Evolutionary conservation across 2,888 invertebrate genomes (phyloP), one percentile per base, ranked within the genome.

Genomic region (Halictus ligatus): DNA sequence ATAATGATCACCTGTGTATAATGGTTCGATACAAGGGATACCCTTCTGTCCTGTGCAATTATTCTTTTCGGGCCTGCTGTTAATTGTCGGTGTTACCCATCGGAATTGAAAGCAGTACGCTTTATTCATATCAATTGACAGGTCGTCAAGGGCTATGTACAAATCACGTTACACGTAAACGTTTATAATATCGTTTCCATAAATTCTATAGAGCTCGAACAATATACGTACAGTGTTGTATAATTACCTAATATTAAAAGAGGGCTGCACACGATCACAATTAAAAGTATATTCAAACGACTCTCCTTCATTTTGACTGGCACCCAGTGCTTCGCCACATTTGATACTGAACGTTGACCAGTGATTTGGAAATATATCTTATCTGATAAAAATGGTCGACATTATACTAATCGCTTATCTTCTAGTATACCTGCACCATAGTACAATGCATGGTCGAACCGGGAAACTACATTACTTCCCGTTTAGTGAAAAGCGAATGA

Each of bases 61-160:
- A 54, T 71, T 67, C 0, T 71, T 71, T 0, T 71, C 25, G 29
- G 46, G 35, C 35, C 35, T 5, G 5, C 35, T 74, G 15, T 80
- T 78, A 71, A 80, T 79, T 12, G 67, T 73, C 5, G 35, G 5
- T 29, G 92, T 91, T 75, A 92, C 67, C 94, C 94, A 94, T 43
- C 93, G 93, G 46, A 92, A 94, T n/a, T 88, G 75, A 76, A 93
- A 94, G 75, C 95, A 95, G 35, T 89, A 85, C 50, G 89, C 50
- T 40, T 25, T 7, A 10, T 46, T n/a, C 0, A 10, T 0, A n/a
- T 58, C 0, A 25, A 58, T 4, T 35, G 35, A 35, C 35, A 35
- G 35, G 35, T n/a, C 8, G 5, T 64, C 10, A 4, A 60, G 0
- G 21, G 8, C 83, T 86, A n/a, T 4, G 50, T 64, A 54, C 13